These are phyloP conservation scores for Lasioglossum vierecki DNA, from an alignment of 2,888 invertebrate genomes.

Conservation along the genomic window DNA sequence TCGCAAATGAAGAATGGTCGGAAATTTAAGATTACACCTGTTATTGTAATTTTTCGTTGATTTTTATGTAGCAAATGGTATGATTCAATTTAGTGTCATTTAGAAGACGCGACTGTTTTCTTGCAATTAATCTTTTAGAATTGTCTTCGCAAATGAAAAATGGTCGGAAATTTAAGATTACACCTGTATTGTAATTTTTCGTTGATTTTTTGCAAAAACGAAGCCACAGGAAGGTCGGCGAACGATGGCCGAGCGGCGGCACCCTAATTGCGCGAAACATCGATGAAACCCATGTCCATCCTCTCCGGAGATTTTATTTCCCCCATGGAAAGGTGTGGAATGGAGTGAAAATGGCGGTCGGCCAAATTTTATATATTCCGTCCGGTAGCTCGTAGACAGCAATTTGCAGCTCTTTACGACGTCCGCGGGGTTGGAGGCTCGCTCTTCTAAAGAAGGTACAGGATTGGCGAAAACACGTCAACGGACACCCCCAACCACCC, in stretches of 20 bases:
- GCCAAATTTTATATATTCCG: slow-evolving; percentile 72
- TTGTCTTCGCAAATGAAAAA: too few relatives aligned
- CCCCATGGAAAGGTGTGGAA: slow-evolving; percentile 12
- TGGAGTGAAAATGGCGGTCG: slow-evolving; percentile 55
- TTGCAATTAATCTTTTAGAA: too few relatives aligned
- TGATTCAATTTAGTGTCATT: too few relatives aligned
- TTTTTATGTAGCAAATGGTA: background rate
- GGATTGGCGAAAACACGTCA: slow-evolving; percentile 64
- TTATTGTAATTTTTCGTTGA: background rate
- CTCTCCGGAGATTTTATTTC: slow-evolving; percentile 13
- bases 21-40: too few relatives aligned
- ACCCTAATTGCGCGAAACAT: slow-evolving; percentile 42
- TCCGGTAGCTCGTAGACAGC: slow-evolving; percentile 60
- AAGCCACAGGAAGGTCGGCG: background rate
- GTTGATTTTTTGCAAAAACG: background rate
- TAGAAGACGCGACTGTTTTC: too few relatives aligned
- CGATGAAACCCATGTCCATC: slow-evolving; percentile 25
- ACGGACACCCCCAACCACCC: slow-evolving; percentile 34
- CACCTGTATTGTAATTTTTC: background rate
- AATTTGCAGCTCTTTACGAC: slow-evolving; percentile 71
- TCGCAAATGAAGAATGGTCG: too few relatives aligned
- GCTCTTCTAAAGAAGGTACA: slow-evolving; percentile 55
- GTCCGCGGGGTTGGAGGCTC: slow-evolving; percentile 48
- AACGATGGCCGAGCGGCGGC: background rate
- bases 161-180: too few relatives aligned